phyloP scores from a whole-genome alignment of 2,113 vertebrate genomes.

The Myiagra hebetior region DNA sequence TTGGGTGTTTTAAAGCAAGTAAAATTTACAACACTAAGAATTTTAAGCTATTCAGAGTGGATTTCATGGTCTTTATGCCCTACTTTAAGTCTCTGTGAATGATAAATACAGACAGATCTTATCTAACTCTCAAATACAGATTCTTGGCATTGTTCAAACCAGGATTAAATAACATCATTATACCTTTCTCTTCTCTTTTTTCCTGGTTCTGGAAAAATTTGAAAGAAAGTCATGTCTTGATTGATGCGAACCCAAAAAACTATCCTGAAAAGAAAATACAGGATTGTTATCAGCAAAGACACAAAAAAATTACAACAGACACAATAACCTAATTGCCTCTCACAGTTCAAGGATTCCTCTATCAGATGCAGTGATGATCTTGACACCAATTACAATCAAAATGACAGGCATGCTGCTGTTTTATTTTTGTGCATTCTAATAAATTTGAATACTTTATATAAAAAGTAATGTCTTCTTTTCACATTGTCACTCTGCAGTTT shows the following conservation, averaged over 20 bases:
- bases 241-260: slow-evolving; percentile 13
- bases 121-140: not conserved
- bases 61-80: not conserved
- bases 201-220: not conserved
- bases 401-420: not conserved
- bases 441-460: not conserved
- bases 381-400: not conserved
- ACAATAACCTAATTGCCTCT: not conserved
- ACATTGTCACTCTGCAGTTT: not conserved
- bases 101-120: not conserved
- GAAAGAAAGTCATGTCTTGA: not conserved
- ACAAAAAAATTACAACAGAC: not conserved
- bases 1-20: not conserved
- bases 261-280: not conserved
- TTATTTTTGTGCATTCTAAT: not conserved
- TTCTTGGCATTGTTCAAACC: not conserved
- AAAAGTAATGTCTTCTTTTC: not conserved
- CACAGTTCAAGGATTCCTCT: not conserved
- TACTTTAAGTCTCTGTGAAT: not conserved
- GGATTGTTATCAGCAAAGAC: not conserved
- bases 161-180: not conserved
- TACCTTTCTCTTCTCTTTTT: not conserved
- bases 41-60: not conserved
- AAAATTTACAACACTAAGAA: not conserved
- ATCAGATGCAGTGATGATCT: not conserved